Conservation (phyloP, 2,888 invertebrate genomes). For the Tanypteryx hageni region DNA sequence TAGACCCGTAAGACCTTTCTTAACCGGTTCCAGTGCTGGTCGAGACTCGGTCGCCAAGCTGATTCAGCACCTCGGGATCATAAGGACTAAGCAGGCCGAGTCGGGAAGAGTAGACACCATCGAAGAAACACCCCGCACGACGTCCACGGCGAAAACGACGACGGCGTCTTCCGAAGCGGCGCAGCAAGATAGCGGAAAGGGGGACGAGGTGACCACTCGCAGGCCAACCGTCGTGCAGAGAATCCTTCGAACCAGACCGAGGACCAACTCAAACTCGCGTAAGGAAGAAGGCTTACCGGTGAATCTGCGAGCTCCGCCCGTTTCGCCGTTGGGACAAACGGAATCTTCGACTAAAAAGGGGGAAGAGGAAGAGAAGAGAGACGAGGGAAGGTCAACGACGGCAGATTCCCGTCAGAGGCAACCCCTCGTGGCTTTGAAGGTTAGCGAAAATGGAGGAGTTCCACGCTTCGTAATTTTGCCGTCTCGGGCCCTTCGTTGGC, state of each 20-base stretch:
- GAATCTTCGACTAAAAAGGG: neutral
- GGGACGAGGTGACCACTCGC: slow-evolving; percentile 64
- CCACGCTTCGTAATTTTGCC: slow-evolving; percentile 39
- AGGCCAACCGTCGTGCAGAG: slow-evolving; percentile 60
- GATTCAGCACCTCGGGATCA: slow-evolving; percentile 23
- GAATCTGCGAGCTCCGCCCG: neutral
- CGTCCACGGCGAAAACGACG: neutral
- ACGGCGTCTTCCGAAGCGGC: neutral
- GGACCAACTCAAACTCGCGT: neutral
- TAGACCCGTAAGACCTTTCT: slow-evolving; percentile 7
- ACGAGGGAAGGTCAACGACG: neutral
- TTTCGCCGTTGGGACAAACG: neutral
- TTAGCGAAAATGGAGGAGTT: neutral
- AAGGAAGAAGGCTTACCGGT: neutral
- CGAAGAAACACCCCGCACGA: neutral
- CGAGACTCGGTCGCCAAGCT: slow-evolving; percentile 21
- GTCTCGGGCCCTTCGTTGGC: slow-evolving; percentile 10
- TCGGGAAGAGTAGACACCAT: neutral
- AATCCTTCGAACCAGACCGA: slow-evolving; percentile 30
- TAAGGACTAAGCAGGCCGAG: slow-evolving; percentile 22
- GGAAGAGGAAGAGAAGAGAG: neutral
- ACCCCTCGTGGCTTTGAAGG: slow-evolving; percentile 7
- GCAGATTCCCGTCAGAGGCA: neutral
- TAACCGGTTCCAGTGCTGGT: neutral
- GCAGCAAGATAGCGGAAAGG: neutral